Evolutionary conservation across 1,140 invertebrate genomes (phyloP).

Genomic region (Ooceraea biroi): DNA sequence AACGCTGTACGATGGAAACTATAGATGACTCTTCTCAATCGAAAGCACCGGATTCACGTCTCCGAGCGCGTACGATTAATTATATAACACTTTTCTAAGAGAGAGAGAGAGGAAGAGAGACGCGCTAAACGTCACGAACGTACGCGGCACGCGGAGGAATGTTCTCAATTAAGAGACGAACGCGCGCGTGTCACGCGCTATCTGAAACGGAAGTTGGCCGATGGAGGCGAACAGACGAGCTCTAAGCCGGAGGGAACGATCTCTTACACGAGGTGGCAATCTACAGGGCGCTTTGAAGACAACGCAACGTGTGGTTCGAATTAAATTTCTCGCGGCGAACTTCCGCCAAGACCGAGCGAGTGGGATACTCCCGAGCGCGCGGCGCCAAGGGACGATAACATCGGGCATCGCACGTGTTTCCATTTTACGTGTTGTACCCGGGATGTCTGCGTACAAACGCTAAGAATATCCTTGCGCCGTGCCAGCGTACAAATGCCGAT

Average conservation of each 20-base stretch:
- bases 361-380: conserved; percentile 68
- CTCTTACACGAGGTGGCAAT: conserved; percentile 55
- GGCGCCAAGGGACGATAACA: conserved; percentile 78
- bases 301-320: conserved; percentile 78
- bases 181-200: conserved; percentile 48
- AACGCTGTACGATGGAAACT: background rate
- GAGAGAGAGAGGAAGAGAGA: no score
- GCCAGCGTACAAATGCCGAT: conserved; percentile 17
- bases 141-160: conserved; percentile 1
- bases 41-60: background rate
- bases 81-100: background rate
- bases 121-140: background rate
- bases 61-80: background rate
- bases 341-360: conserved; percentile 78
- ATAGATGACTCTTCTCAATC: conserved; percentile 1
- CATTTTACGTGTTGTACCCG: conserved; percentile 78
- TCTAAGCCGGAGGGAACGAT: conserved; percentile 56
- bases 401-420: conserved; percentile 82
- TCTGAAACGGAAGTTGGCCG: conserved; percentile 33
- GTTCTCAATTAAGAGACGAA: conserved; percentile 64
- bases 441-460: conserved; percentile 52
- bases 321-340: conserved; percentile 79
- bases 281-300: conserved; percentile 46
- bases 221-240: conserved; percentile 29
- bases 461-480: conserved; percentile 69